Base-by-base conservation (phyloP, 2,888 invertebrate genomes). In the Pocota personata region DNA sequence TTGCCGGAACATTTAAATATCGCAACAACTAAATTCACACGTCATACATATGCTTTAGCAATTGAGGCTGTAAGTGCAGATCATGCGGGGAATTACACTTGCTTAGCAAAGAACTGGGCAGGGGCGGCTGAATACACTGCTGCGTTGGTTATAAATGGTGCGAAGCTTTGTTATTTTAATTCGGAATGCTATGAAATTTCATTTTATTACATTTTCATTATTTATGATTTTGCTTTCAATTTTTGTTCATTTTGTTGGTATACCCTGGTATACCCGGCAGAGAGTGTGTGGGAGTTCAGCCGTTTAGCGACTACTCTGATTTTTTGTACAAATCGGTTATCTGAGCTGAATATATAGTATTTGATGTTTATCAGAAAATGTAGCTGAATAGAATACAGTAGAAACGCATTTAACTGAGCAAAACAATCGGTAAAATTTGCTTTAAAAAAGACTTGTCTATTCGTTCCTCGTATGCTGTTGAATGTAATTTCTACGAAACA, bases 41-140 rank as follows among this genome's bases (percentile, higher is more conserved):
- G 89, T 35, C 90, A 89, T 66, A 90, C 89, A 21, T 87, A 89
- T 67, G 88, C 77, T 60, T 78, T 89, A 82, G 89, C 89, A 48
- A 90, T 95, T 88, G 94, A 95, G 88, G 93, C 94, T 58, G 94
- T 95, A 55, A 93, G 93, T 55, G 94, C 94, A 77, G 93, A 93
- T 89, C 94, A 95, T 90, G 93, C 93, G 79, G 95, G 95, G 87
- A 93, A 94, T 87, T 95, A 95, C 89, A 94, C 94, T 46, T 95
- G 95, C 90, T 90, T 92, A 35, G 95, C 94, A 62, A 93, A 93
- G 89, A 95, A 95, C 90, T 92, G 92, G 83, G 94, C 94, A 40
- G 95, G 95, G 72, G 92, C 92, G 76, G 93, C 93, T 87, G 92
- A 92, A 76, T 92, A 93, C 90, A 93, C 94, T 35, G 91, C 94